Percentiles rank a stretch among this genome's conserved stretches.
phyloP scores from a whole-genome alignment of 2,113 vertebrate species.

The Embiotoca jacksoni region DNA sequence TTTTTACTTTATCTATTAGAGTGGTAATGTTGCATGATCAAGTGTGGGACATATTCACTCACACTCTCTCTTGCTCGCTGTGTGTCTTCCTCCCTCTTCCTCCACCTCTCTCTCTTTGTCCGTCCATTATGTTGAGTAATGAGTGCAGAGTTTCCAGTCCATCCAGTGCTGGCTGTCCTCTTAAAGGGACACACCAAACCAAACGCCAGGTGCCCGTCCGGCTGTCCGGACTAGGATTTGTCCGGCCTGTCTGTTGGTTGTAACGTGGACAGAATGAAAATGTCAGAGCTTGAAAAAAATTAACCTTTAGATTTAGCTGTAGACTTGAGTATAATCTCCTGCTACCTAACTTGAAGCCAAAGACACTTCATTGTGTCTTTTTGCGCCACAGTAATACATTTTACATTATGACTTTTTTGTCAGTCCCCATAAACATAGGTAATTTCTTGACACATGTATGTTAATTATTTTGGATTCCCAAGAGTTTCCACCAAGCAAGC shows the following conservation, averaged over 20 bases:
- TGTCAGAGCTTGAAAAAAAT: no score
- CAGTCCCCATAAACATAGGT: no score
- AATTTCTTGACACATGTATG: no score
- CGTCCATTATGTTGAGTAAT: slow-evolving; percentile 77
- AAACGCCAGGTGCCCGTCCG: slow-evolving; percentile 1
- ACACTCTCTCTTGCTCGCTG: slow-evolving; percentile 50
- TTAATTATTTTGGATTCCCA: no score
- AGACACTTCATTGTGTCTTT: no score
- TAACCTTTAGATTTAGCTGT: no score
- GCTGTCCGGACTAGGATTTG: neutral
- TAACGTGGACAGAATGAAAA: neutral
- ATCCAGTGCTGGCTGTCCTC: slow-evolving; percentile 42
- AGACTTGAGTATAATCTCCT: no score
- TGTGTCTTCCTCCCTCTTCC: slow-evolving; percentile 20
- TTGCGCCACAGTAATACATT: no score
- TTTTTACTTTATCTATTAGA: slow-evolving; percentile 82
- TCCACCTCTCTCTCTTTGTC: slow-evolving; percentile 25
- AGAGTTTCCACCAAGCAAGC: no score
- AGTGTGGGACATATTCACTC: slow-evolving; percentile 68
- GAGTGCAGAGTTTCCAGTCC: slow-evolving; percentile 61
- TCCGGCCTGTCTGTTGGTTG: neutral
- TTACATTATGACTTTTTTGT: no score
- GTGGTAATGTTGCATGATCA: slow-evolving; percentile 80
- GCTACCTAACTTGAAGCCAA: no score
- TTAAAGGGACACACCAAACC: slow-evolving; percentile 38